A percentile compares a stretch with the other conserved stretches of the same genome.
Evolutionary conservation across 2,113 vertebrate genomes (phyloP).

Genomic region (Pteropus alecto): DNA sequence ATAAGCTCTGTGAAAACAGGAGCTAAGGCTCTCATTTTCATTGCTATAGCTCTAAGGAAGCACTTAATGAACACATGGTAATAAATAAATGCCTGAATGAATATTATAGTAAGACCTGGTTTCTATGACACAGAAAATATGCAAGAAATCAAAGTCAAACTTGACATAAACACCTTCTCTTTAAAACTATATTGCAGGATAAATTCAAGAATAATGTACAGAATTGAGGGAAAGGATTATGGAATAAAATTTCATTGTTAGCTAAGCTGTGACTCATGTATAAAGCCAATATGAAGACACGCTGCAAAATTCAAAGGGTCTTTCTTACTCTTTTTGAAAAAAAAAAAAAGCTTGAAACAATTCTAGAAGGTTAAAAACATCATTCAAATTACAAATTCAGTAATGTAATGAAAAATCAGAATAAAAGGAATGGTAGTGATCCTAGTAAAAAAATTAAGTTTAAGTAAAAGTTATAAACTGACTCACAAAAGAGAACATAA

Average conservation of each 20-base stretch:
- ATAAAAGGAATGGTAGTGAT: background rate
- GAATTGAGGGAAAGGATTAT: background rate
- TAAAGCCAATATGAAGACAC: background rate
- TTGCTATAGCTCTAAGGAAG: background rate
- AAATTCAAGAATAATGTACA: background rate
- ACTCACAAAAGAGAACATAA: background rate
- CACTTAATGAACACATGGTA: background rate
- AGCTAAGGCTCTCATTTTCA: background rate
- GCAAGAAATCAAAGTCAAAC: background rate
- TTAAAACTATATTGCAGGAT: background rate
- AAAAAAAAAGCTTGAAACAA: background rate
- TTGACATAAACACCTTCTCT: background rate
- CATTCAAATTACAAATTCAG: background rate
- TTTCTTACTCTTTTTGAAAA: background rate
- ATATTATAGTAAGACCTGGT: background rate
- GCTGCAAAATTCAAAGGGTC: background rate
- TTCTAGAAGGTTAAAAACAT: background rate
- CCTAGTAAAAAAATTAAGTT: background rate
- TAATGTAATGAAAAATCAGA: background rate
- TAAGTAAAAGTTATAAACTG: background rate
- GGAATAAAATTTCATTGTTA: background rate
- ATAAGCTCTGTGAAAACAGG: background rate
- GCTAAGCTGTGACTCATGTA: background rate
- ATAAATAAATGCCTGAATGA: background rate
- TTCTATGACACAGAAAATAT: background rate